These are phyloP conservation scores for Caranx melampygus DNA, from an alignment of 2,113 vertebrate species.

Conservation along the genomic window DNA sequence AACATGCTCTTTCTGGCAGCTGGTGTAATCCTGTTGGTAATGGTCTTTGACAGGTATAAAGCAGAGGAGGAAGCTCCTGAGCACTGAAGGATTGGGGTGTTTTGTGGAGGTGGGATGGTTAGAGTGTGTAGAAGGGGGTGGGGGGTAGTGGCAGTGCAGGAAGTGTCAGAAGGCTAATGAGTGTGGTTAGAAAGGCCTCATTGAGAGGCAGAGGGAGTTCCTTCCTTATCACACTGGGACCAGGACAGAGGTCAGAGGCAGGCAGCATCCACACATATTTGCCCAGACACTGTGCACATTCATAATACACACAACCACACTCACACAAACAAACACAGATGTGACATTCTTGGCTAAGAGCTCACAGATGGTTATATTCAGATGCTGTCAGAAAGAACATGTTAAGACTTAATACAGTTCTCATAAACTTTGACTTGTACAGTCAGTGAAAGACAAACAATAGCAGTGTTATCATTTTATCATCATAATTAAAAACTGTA, in stretches of 20 bases:
- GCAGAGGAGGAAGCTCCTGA: constrained; percentile 6
- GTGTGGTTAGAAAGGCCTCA: constrained; percentile 32
- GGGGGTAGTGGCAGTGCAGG: constrained; percentile 41
- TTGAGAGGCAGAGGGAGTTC: constrained; percentile 33
- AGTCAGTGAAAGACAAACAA: neutral
- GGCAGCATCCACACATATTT: constrained; percentile 36
- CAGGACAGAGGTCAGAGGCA: constrained; percentile 63
- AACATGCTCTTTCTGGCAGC: constrained; percentile 32
- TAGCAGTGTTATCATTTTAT: no score
- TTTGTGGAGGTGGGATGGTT: constrained; percentile 1
- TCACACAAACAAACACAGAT: constrained; percentile 6
- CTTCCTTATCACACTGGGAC: constrained; percentile 61
- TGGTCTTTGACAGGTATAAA: constrained; percentile 50
- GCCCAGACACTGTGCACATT: constrained; percentile 21
- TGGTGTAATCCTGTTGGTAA: constrained; percentile 40
- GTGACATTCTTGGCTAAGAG: constrained; percentile 32
- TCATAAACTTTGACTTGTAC: neutral
- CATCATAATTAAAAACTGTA: no score
- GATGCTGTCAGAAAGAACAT: neutral
- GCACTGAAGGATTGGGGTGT: constrained; percentile 25
- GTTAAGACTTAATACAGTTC: neutral
- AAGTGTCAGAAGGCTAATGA: constrained; percentile 54
- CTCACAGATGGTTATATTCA: constrained; percentile 26
- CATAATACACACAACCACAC: neutral
- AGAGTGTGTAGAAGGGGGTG: constrained; percentile 31